Evolutionary conservation across 2,888 invertebrate genomes (phyloP).

Genomic region (Limnephilus marmoratus): DNA sequence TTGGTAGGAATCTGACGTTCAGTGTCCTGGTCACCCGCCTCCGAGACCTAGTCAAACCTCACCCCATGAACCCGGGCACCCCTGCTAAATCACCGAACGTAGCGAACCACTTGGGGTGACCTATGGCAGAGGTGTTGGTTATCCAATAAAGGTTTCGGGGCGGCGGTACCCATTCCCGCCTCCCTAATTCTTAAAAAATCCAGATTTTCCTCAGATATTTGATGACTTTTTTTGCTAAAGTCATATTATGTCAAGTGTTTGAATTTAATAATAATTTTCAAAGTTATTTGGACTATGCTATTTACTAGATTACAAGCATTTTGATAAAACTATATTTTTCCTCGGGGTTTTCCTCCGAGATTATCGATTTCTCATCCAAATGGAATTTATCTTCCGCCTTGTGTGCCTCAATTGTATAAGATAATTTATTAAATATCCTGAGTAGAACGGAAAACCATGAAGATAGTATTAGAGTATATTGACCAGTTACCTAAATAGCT

Average conservation of each 20-base stretch:
- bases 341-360: background rate
- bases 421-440: background rate
- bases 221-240: background rate
- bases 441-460: background rate
- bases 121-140: too few relatives aligned
- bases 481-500: background rate
- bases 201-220: background rate
- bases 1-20: too few relatives aligned
- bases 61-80: too few relatives aligned
- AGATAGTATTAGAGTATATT: background rate
- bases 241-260: background rate
- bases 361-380: constrained; percentile 29
- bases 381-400: constrained; percentile 2
- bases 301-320: background rate
- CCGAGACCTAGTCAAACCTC: too few relatives aligned
- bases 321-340: background rate
- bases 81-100: too few relatives aligned
- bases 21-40: too few relatives aligned
- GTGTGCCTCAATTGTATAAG: constrained; percentile 9
- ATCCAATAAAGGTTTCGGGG: too few relatives aligned
- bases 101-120: too few relatives aligned
- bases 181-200: too few relatives aligned
- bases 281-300: background rate
- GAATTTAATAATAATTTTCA: background rate
- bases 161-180: too few relatives aligned